Evolutionary conservation across 2,797 vertebrate species (phyloP).

Genomic region (Sebastes iracundus): DNA sequence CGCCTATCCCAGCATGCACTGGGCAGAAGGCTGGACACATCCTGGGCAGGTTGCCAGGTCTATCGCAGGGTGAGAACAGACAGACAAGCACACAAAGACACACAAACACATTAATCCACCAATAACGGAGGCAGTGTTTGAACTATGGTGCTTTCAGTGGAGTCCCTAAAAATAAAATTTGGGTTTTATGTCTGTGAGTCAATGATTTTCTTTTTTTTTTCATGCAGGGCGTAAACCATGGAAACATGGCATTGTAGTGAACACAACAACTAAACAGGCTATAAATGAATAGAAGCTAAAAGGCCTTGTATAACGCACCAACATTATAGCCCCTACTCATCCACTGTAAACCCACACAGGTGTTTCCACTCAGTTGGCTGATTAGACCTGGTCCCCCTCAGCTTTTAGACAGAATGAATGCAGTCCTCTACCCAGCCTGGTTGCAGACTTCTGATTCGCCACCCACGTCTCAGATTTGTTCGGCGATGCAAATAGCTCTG

Average conservation of each 20-base stretch:
- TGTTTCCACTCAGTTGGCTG: constrained; percentile 6
- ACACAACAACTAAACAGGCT: background rate
- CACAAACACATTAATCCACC: constrained; percentile 1
- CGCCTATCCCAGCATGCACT: constrained; percentile 33
- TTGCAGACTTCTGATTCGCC: background rate
- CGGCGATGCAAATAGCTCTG: background rate
- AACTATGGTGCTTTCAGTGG: constrained; percentile 6
- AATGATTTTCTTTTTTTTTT: background rate
- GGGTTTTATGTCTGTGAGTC: background rate
- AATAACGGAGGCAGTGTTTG: constrained; percentile 8
- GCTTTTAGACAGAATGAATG: background rate
- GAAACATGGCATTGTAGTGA: background rate
- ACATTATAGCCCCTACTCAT: background rate
- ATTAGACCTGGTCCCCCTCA: background rate
- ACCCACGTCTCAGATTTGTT: background rate
- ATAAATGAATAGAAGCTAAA: background rate
- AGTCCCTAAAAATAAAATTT: background rate
- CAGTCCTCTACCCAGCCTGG: background rate
- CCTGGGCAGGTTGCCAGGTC: constrained; percentile 37
- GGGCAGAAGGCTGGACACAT: constrained; percentile 16
- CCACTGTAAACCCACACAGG: background rate
- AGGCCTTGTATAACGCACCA: background rate
- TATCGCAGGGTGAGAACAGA: constrained; percentile 25
- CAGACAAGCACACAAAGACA: constrained; percentile 8
- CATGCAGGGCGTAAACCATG: background rate